Evolutionary conservation across 1,140 invertebrate species (phyloP), one percentile per base, ranked within the genome.

Genomic region (Penaeus indicus): DNA sequence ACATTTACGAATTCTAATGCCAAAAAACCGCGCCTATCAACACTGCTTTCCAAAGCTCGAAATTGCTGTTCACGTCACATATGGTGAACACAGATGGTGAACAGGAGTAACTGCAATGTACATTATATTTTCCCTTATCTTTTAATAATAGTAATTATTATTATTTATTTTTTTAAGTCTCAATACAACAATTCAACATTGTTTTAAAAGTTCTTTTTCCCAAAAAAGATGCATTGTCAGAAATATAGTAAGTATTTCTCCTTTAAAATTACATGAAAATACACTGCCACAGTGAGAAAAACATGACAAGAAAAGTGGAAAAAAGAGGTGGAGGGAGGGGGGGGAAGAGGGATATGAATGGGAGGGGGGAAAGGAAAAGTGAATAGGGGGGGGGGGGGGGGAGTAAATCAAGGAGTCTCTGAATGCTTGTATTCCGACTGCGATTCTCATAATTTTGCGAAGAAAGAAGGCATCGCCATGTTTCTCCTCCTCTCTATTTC

Each of bases 31-130:
- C 22, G 62, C 32, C n/a, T 67, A 32, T 32, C n/a, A 84, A 67
- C 82, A 47, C 42, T 27, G 61, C 62, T 84, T 42, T 84, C 82
- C 42, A 27, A 84, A 84, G 82, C 82, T 84, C 82, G 69, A 62
- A 84, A 84, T 84, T 21, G 82, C 82, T 67, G 69, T 67, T 62
- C 82, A 84, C 82, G 82, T 84, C 62, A 84, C 62, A 80, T 79
- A 80, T 64, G 85, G 77, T 88, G 86, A 88, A 88, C 86, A 88
- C 86, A 88, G 81, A 83, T 88, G 86, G 86, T 88, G 86, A 88
- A 84, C 60, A 75, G 63, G 77, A 88, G 81, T 88, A 83, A 72
- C 81, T 84, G 86, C 63, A 83, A 88, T 88, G 81, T 88, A 88
- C 80, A 88, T 32, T 75, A 75, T 75, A 54, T 16, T 54, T 54